These are phyloP conservation scores for Acanthurus tractus DNA, from an alignment of 2,797 vertebrate species.

Conservation along the genomic window DNA sequence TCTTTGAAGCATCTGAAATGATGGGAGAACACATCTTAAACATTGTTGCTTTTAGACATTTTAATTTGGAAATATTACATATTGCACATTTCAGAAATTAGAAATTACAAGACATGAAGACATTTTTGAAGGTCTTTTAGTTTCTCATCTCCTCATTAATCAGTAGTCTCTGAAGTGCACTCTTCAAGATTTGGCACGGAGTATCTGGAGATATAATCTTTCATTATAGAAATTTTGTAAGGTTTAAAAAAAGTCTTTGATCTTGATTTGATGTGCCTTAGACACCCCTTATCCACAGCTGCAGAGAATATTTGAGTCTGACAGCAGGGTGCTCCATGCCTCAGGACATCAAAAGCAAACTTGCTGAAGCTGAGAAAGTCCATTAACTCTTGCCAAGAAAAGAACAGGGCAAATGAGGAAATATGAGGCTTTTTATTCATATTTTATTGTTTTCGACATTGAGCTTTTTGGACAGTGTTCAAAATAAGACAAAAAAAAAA, in stretches of 20 bases:
- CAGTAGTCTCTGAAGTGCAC: conserved; percentile 56
- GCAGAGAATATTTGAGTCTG: conserved; percentile 33
- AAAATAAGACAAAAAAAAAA: not conserved
- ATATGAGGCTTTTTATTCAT: not conserved
- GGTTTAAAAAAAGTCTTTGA: conserved; percentile 62
- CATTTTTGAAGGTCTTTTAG: conserved; percentile 17
- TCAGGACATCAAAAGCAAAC: conserved; percentile 50
- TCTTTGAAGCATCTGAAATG: too few species aligned
- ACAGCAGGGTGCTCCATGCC: conserved; percentile 45
- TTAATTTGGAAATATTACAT: too few species aligned
- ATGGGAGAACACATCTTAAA: too few species aligned
- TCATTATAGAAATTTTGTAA: conserved; percentile 64
- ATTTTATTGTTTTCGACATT: conserved; percentile 11
- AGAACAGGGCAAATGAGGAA: conserved; percentile 23
- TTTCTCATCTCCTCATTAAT: conserved; percentile 67
- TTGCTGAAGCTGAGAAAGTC: conserved; percentile 37
- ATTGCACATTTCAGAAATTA: not conserved
- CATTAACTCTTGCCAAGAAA: conserved; percentile 31
- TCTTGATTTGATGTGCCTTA: conserved; percentile 57
- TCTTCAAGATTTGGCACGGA: conserved; percentile 50
- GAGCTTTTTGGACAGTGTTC: conserved; percentile 7
- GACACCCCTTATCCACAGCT: conserved; percentile 37
- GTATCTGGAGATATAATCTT: conserved; percentile 66
- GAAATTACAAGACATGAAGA: conserved; percentile 22
- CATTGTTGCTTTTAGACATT: too few species aligned